phyloP scores from a whole-genome alignment of 2,797 vertebrate species.

The Oreochromis grahami region DNA sequence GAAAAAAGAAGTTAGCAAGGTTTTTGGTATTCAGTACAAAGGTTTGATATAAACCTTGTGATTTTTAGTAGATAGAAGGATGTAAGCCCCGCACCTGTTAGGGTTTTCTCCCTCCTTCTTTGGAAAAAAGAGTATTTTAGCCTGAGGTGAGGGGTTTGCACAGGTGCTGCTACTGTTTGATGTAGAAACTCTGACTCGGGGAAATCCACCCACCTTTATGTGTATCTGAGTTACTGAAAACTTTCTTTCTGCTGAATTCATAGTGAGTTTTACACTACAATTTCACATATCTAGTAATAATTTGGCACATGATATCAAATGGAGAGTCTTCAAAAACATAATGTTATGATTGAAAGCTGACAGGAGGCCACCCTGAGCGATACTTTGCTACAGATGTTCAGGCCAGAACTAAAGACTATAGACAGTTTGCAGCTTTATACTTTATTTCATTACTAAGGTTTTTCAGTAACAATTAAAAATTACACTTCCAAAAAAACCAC shows the following conservation, averaged over 20 bases:
- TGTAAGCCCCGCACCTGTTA: slow-evolving; percentile 40
- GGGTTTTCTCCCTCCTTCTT: slow-evolving; percentile 14
- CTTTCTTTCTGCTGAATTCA: background rate
- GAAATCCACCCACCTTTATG: slow-evolving; percentile 50
- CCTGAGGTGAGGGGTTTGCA: slow-evolving; percentile 32
- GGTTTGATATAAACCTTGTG: slow-evolving; percentile 30
- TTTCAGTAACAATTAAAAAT: background rate
- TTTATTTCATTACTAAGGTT: background rate
- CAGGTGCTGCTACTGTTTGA: slow-evolving; percentile 55
- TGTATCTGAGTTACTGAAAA: slow-evolving; percentile 20
- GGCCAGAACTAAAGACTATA: background rate
- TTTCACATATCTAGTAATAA: background rate
- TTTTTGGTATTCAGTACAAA: slow-evolving; percentile 7
- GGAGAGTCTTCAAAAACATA: background rate
- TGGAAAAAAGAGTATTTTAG: slow-evolving; percentile 31
- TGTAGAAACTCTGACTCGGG: slow-evolving; percentile 26
- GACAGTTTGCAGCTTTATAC: background rate
- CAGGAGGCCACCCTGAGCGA: background rate
- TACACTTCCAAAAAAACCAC: background rate
- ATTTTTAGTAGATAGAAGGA: slow-evolving; percentile 18
- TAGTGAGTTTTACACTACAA: background rate
- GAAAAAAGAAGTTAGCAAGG: background rate
- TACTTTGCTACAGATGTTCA: background rate
- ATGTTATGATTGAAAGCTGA: background rate
- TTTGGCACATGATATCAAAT: background rate